phyloP scores from a whole-genome alignment of 2,888 invertebrate genomes.

The Torymus auratus region DNA sequence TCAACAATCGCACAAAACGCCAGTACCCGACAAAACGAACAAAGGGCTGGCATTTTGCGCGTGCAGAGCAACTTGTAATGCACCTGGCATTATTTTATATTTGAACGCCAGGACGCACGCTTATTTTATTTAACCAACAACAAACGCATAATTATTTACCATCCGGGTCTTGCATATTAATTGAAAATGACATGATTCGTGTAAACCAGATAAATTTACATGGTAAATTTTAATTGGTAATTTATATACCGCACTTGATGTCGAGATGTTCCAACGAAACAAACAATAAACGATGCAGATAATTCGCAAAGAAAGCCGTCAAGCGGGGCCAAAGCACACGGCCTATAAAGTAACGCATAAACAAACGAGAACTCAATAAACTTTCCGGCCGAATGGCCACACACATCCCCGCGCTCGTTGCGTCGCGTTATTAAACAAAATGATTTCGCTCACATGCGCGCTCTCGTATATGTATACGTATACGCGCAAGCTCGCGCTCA shows the following conservation, averaged over 20 bases:
- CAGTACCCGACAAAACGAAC: too few species aligned
- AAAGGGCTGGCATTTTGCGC: too few species aligned
- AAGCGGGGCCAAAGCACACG: background rate
- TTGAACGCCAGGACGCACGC: too few species aligned
- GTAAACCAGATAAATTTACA: slow-evolving; percentile 5
- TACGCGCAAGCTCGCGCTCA: background rate
- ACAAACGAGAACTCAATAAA: slow-evolving; percentile 22
- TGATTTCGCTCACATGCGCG: slow-evolving; percentile 13
- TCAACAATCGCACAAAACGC: too few species aligned
- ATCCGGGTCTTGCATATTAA: background rate
- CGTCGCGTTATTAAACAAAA: slow-evolving; percentile 44
- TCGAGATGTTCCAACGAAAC: background rate
- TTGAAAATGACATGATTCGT: slow-evolving; percentile 28
- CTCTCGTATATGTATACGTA: too few species aligned
- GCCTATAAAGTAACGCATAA: slow-evolving; percentile 27
- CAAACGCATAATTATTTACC: too few species aligned
- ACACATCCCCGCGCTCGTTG: too few species aligned
- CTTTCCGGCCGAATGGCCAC: background rate
- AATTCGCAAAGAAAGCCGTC: slow-evolving; percentile 37
- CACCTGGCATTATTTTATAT: too few species aligned
- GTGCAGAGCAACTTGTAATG: too few species aligned
- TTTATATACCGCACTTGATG: slow-evolving; percentile 13
- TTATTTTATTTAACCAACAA: too few species aligned
- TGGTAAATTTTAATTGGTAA: slow-evolving; percentile 21
- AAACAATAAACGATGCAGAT: slow-evolving; percentile 35